Evolutionary conservation across 2,113 vertebrate species (phyloP), one percentile per base, ranked within the genome.

Genomic region (Pyxicephalus adspersus): DNA sequence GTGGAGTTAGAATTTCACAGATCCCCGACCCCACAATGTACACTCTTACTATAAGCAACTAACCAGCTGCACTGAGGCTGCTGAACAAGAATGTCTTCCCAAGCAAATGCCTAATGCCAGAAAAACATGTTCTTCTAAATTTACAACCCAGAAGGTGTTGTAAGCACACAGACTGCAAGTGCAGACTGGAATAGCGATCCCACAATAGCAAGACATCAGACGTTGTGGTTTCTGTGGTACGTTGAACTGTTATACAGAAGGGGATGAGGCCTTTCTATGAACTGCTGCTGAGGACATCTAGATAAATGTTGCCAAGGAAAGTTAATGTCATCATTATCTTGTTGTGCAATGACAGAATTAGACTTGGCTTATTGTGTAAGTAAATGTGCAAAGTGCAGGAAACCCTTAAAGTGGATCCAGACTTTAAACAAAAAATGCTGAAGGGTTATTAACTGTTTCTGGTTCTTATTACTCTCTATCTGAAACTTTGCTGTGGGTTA

Each of bases 121-220:
- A 57, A 74, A 68, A 65, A 54, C 70, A 74, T 17, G 60, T 81
- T 64, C 79, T 73, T 50, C 79, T 81, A 81, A 81, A 81, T 74
- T 54, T 74, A 74, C 25, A 54, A 64, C 68, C 66, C 77, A 63
- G 25, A 26, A 54, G 67, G 55, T 8, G 5, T 45, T 38, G 29
- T 58, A 29, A 58, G 31, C 51, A 60, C 8, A 34, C 29, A 38
- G 54, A 34, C 23, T 28, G 65, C 64, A 60, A 80, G 52, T 5
- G 50, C 29, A 28, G 26, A 9, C 58, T 70, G 26, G 20, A 52
- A 74, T 13, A 29, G 68, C 28, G 45, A 34, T 58, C 34, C 31
- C 52, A 55, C 7, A 38, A 29, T 16, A 31, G 57, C 6, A 54
- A 38, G 75, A 20, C 52, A 50, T 55, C 18, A 63, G 45, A 63